phyloP scores from a whole-genome alignment of 2,113 vertebrate genomes.

The Dipodomys merriami region DNA sequence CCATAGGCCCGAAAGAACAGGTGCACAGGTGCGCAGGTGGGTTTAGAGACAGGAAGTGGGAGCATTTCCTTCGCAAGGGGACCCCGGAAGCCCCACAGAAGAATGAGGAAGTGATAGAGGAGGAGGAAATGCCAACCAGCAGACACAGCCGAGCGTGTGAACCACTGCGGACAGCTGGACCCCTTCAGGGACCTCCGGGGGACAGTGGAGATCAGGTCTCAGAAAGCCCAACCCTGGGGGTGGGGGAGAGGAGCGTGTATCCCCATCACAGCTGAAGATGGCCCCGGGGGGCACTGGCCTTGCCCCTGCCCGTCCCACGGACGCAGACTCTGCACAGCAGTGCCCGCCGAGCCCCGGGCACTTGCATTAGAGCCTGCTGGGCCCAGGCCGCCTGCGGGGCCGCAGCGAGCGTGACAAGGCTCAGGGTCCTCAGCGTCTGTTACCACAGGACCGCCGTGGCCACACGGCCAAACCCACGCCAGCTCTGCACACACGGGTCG shows the following conservation, averaged over 20 bases:
- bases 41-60: fast-evolving
- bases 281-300: neutral
- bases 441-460: neutral
- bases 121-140: neutral
- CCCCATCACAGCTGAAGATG: neutral
- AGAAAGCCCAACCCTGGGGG: neutral
- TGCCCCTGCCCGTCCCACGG: too few species aligned
- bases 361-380: fast-evolving
- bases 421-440: too few species aligned
- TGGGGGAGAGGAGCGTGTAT: neutral
- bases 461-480: neutral
- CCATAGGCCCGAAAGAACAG: neutral
- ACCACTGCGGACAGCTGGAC: neutral
- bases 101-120: fast-evolving
- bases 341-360: too few species aligned
- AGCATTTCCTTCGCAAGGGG: too few species aligned
- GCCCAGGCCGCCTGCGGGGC: too few species aligned
- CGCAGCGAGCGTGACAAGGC: fast-evolving
- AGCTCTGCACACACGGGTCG: fast-evolving
- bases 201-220: too few species aligned
- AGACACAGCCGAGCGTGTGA: fast-evolving
- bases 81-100: too few species aligned
- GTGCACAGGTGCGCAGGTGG: too few species aligned
- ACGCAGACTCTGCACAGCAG: too few species aligned
- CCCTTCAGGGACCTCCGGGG: neutral